Evolutionary conservation across 2,113 vertebrate species (phyloP), one percentile per base, ranked within the genome.

Genomic region (Engraulis encrasicolus): DNA sequence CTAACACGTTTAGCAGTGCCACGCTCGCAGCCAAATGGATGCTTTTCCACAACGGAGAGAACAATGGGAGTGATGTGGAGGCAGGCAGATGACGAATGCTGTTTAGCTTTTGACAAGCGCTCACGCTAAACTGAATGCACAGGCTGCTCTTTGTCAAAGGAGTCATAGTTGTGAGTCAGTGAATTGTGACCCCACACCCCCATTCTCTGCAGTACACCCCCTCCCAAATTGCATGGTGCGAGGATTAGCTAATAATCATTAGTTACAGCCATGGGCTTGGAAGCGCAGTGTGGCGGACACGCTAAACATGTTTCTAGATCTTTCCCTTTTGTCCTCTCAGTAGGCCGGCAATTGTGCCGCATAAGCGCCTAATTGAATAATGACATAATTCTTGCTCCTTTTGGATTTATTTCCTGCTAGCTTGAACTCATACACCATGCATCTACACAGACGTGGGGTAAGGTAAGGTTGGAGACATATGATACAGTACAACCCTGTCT

Each of bases 1-100:
- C 87, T 88, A 20, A 74, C 85, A 83, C 85, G 85, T 85, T 80
- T 85, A 85, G 82, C 66, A 84, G 71, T 78, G 81, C 31, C 31
- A 17, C 66, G 66, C 66, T 74, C 14, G 2, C 2, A 74, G 66
- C 66, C 66, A 74, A 74, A 74, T 34, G 66, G 15, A 34, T 18
- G 66, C 66, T 5, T 74, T 74, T 27, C n/a, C n/a, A n/a, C n/a
- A n/a, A n/a, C n/a, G 15, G 14, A 1, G 66, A 74, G 66, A 74
- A 74, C 66, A 74, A 74, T 74, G 15, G 66, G 58, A 23, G n/a
- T 27, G 15, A 74, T 14, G 11, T 74, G 31, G 11, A 74, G 31
- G 66, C 58, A 66, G n/a, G n/a, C 40, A 34, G 17, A 66, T 74
- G 66, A 74, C 31, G 66, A 31, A 74, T 74, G 66, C 66, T 74